A percentile compares a stretch with the other conserved stretches of the same genome.
These are phyloP conservation scores for Anseranas semipalmata DNA, from an alignment of 2,113 vertebrate species.

Conservation along the genomic window DNA sequence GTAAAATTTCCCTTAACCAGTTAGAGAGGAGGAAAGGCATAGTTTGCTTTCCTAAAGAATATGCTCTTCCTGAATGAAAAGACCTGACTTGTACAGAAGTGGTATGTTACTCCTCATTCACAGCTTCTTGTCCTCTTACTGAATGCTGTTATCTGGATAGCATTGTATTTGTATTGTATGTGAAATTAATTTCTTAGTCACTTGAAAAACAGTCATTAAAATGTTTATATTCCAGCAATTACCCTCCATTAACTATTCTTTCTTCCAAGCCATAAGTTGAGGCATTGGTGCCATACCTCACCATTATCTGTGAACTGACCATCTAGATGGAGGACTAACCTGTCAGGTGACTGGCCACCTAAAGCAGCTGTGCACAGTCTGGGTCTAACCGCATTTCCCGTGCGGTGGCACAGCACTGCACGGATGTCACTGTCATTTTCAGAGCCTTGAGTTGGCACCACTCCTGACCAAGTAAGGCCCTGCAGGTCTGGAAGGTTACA, in stretches of 20 bases:
- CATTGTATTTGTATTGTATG: background rate
- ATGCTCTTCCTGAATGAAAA: background rate
- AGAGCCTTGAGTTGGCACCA: background rate
- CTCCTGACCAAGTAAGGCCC: background rate
- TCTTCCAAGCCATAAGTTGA: background rate
- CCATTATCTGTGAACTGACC: background rate
- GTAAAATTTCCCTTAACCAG: background rate
- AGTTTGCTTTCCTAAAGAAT: background rate
- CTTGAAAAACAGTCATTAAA: background rate
- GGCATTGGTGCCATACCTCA: accelerated
- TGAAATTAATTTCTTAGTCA: background rate
- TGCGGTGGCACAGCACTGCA: background rate
- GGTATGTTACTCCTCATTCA: background rate
- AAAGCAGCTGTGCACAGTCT: background rate
- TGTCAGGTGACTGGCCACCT: background rate
- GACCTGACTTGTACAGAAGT: background rate
- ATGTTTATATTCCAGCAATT: background rate
- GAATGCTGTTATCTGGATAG: background rate
- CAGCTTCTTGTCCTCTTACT: background rate
- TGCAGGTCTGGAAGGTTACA: background rate
- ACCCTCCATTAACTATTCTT: background rate
- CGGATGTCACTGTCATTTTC: background rate
- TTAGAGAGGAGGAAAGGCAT: background rate
- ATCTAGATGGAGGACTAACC: background rate
- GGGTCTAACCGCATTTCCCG: background rate